Conservation (phyloP, 1,140 invertebrate species). For the Conopomorpha cramerella region DNA sequence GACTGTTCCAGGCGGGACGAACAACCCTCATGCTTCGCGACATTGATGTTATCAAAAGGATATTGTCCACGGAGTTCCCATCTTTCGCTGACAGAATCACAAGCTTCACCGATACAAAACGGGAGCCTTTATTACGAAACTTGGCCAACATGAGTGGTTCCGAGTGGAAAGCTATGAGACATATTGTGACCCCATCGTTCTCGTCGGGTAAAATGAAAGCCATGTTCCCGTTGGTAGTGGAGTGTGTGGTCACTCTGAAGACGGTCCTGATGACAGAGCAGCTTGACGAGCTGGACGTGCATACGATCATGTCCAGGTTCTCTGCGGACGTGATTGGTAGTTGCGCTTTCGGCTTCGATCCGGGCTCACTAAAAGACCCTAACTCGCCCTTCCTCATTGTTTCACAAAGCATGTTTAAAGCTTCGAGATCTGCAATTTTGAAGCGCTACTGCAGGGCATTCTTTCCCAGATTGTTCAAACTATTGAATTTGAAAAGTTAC, state of each 20-base stretch:
- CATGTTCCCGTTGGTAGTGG: slow-evolving; percentile 50
- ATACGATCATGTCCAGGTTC: slow-evolving; percentile 33
- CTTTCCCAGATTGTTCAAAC: slow-evolving; percentile 38
- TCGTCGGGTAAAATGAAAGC: slow-evolving; percentile 57
- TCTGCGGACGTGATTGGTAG: slow-evolving; percentile 51
- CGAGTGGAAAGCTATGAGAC: slow-evolving; percentile 50
- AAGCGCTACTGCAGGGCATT: slow-evolving; percentile 44
- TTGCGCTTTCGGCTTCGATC: slow-evolving; percentile 47
- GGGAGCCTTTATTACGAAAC: slow-evolving; percentile 45
- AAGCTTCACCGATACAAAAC: slow-evolving; percentile 37
- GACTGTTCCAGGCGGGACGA: slow-evolving; percentile 44
- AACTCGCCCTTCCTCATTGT: slow-evolving; percentile 46
- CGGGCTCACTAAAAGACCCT: slow-evolving; percentile 31
- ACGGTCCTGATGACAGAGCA: slow-evolving; percentile 15
- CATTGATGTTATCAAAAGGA: slow-evolving; percentile 43
- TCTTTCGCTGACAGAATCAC: slow-evolving; percentile 48
- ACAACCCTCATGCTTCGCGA: slow-evolving; percentile 51
- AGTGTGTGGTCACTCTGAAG: slow-evolving; percentile 35
- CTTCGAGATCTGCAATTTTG: slow-evolving; percentile 27
- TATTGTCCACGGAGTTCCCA: slow-evolving; percentile 53
- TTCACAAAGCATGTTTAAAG: slow-evolving; percentile 45
- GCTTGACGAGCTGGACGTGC: slow-evolving; percentile 27
- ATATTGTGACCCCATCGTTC: slow-evolving; percentile 49
- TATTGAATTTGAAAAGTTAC: slow-evolving; percentile 40
- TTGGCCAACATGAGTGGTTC: slow-evolving; percentile 48